Percentiles rank a stretch among this genome's conserved stretches.
phyloP scores from a whole-genome alignment of 2,888 invertebrate species.

The Chrysolina oricalcia region DNA sequence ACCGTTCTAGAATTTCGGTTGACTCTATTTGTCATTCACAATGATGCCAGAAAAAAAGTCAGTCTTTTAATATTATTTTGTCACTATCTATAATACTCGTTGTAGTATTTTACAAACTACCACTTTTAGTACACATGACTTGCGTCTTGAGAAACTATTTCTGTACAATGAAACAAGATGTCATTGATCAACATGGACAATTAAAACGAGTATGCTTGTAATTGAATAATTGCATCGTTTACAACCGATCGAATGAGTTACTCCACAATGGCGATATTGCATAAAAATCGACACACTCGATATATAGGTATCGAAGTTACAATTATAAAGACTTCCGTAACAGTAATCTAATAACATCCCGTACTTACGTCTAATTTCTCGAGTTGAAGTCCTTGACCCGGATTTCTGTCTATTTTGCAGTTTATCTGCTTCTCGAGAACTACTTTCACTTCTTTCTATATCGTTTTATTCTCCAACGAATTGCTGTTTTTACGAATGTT shows the following conservation, averaged over 20 bases:
- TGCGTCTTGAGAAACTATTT: neutral
- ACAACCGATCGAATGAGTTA: slow-evolving; percentile 4
- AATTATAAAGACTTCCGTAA: slow-evolving; percentile 26
- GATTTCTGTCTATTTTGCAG: slow-evolving; percentile 52
- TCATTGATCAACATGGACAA: neutral
- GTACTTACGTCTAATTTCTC: slow-evolving; percentile 48
- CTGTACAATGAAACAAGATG: neutral
- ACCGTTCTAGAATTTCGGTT: no score
- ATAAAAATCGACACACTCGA: slow-evolving; percentile 16
- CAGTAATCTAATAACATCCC: slow-evolving; percentile 39
- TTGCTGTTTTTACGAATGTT: neutral
- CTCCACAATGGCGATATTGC: slow-evolving; percentile 12
- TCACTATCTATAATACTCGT: no score
- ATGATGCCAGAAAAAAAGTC: no score
- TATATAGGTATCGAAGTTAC: neutral
- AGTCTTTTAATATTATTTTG: no score
- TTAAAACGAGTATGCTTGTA: neutral
- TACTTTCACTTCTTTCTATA: slow-evolving; percentile 58
- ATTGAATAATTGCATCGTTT: slow-evolving; percentile 19
- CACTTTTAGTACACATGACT: no score
- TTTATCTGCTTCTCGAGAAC: slow-evolving; percentile 48
- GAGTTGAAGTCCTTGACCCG: slow-evolving; percentile 56
- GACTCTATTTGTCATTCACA: no score
- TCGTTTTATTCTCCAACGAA: slow-evolving; percentile 34
- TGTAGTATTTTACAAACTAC: no score